Base-by-base conservation (phyloP, 2,113 vertebrate genomes). In the Chionomys nivalis region DNA sequence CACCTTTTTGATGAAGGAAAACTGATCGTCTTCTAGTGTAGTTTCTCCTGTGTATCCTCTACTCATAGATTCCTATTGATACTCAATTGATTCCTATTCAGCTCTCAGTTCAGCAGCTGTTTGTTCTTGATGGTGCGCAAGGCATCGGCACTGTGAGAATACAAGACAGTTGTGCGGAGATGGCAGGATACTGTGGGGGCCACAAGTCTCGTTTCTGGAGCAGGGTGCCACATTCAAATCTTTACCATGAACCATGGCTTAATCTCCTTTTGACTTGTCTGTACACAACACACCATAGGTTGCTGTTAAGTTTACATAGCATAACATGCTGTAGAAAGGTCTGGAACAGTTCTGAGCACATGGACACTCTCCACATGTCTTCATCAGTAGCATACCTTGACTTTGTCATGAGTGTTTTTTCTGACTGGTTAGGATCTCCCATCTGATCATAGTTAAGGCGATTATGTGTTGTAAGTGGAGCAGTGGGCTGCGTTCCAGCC, bases 131-230 rank as follows among this genome's bases (percentile, higher is more conserved):
- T 85, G 87, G 33, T 7, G 1, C 26, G 0, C 31, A 36, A n/a
- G 39, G 61, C 13, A 49, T 44, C 36, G 4, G 31, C 36, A 47
- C 23, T 33, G 42, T 9, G 79, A 39, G 42, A 85, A 16, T 21
- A 21, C 21, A 76, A 4, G 4, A 5, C 0, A 0, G 1, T 0
- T 28, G 39, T 10, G 3, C 4, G 21, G 24, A 36, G 23, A n/a
- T 65, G 39, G n/a, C 66, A 28, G 3, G 19, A n/a, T 14, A 4
- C 47, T 33, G 58, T 42, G 87, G 52, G 47, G 68, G 14, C 11
- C 31, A 66, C 17, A 26, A 9, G 49, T 7, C 8, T 39, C 31
- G 12, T 21, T 47, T 78, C 19, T 63, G 28, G 26, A 61, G n/a
- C 28, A 63, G 44, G 63, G 39, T 7, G 13, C 13, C 52, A 23